These are phyloP conservation scores for Orthosia incerta DNA, from an alignment of 2,888 invertebrate species.

Conservation along the genomic window DNA sequence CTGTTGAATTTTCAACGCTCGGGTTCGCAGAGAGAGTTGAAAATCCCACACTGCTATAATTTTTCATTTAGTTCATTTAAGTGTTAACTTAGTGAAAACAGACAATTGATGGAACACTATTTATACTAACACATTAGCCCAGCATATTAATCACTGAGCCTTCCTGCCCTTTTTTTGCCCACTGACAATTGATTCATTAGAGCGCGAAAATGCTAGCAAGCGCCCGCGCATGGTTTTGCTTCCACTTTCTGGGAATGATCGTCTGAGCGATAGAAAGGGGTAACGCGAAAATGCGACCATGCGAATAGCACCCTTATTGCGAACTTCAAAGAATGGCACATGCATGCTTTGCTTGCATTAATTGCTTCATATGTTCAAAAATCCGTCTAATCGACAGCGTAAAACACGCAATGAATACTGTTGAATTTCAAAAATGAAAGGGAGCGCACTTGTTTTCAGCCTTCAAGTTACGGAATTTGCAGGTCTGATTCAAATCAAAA, in stretches of 20 bases:
- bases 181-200: neutral
- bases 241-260: neutral
- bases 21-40: neutral
- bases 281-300: neutral
- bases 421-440: too few species aligned
- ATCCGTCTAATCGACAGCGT: too few species aligned
- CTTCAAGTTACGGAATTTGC: too few species aligned
- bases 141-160: neutral
- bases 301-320: neutral
- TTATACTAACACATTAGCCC: conserved; percentile 27
- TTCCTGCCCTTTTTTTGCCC: neutral
- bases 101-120: conserved; percentile 17
- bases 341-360: too few species aligned
- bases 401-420: too few species aligned
- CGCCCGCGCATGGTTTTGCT: neutral
- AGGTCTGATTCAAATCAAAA: neutral
- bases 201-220: neutral
- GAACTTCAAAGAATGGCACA: too few species aligned
- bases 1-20: neutral
- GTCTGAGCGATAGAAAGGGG: neutral
- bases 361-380: too few species aligned
- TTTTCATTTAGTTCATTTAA: neutral
- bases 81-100: neutral
- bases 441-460: too few species aligned
- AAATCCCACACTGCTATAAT: neutral